These are phyloP conservation scores for Danaus chrysippus DNA, from an alignment of 2,888 invertebrate genomes.

Conservation along the genomic window DNA sequence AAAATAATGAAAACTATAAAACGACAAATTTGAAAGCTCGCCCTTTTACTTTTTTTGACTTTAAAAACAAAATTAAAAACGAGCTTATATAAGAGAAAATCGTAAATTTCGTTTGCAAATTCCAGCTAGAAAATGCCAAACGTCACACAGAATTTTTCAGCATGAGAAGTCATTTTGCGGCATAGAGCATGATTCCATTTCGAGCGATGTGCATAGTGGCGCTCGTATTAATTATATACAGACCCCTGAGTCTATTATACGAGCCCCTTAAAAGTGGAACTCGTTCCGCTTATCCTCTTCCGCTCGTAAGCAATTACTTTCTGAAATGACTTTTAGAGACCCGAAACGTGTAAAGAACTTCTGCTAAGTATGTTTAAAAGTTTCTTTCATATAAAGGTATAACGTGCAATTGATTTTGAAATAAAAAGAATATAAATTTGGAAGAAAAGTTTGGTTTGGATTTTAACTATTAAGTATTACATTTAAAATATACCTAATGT, in stretches of 20 bases:
- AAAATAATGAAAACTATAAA: no score
- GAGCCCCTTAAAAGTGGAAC: conserved; percentile 65
- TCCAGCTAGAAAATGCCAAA: conserved; percentile 21
- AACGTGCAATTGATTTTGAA: conserved; percentile 31
- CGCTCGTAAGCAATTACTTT: conserved; percentile 77
- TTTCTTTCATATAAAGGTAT: conserved; percentile 49
- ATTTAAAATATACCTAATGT: no score
- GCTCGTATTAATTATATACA: conserved; percentile 76
- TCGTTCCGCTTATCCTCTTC: conserved; percentile 75
- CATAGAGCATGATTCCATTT: conserved; percentile 68
- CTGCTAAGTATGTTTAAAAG: conserved; percentile 63
- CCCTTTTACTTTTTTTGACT: not conserved
- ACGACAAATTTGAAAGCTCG: no score
- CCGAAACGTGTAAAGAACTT: conserved; percentile 68
- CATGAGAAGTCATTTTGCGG: conserved; percentile 54
- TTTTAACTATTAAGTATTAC: no score
- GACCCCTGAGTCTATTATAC: conserved; percentile 74
- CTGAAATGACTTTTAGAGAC: conserved; percentile 66
- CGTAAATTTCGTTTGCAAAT: conserved; percentile 14
- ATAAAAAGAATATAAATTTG: no score
- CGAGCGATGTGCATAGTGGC: conserved; percentile 63
- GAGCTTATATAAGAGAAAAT: conserved; percentile 8
- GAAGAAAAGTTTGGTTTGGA: no score
- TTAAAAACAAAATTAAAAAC: not conserved
- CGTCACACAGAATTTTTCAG: conserved; percentile 51